These are phyloP conservation scores for Philotrypesis tridentata DNA, from an alignment of 1,140 invertebrate species.

Conservation along the genomic window DNA sequence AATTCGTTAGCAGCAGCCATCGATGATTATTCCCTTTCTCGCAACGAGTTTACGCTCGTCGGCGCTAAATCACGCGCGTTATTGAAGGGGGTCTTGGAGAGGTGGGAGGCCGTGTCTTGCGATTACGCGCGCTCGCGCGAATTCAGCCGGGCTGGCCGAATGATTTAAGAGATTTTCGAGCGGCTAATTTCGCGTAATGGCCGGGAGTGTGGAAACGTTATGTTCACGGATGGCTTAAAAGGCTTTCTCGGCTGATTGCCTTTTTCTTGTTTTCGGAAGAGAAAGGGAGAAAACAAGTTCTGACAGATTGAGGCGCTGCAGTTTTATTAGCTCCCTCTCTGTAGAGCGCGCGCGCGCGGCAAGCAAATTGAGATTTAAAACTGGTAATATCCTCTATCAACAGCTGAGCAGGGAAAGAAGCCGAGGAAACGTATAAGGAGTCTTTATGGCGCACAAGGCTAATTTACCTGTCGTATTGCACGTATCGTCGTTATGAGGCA, in stretches of 20 bases:
- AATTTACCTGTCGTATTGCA: no score
- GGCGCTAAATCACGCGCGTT: constrained; percentile 15
- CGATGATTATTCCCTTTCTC: background rate
- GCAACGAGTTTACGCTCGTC: background rate
- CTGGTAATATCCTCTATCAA: no score
- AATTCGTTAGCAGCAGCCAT: background rate
- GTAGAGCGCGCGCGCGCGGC: no score
- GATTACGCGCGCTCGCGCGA: constrained; percentile 14
- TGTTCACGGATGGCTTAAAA: background rate
- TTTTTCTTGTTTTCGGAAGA: background rate
- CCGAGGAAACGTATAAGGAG: no score
- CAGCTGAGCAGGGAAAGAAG: background rate
- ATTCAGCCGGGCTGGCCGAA: background rate
- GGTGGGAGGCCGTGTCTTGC: background rate
- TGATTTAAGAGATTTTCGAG: constrained; percentile 34
- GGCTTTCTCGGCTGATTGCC: background rate
- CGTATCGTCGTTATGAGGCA: no score
- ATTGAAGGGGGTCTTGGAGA: no score
- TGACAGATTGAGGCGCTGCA: background rate
- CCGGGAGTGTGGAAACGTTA: background rate
- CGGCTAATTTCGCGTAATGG: constrained; percentile 32
- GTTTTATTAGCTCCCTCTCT: background rate
- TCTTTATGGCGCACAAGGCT: background rate
- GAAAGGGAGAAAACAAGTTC: background rate
- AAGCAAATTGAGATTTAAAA: background rate